Evolutionary conservation across 2,797 vertebrate species (phyloP).

Genomic region (Pitangus sulphuratus): DNA sequence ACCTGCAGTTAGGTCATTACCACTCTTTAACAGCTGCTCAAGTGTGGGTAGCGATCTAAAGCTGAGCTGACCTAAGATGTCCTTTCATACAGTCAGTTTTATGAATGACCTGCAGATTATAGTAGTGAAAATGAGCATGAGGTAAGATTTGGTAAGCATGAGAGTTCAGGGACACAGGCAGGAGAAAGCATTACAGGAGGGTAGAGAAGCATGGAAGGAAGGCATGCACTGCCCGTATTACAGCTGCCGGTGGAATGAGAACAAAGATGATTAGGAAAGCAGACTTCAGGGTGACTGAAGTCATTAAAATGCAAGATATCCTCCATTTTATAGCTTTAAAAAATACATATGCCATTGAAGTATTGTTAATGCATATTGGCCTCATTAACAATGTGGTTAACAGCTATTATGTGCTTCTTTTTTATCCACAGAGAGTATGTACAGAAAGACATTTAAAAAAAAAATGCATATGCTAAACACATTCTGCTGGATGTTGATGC

Average conservation of each 20-base stretch:
- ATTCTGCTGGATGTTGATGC: neutral
- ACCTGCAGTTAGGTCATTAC: neutral
- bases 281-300: neutral
- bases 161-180: neutral
- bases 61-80: neutral
- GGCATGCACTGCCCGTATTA: neutral
- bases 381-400: neutral
- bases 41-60: neutral
- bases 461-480: neutral
- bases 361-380: neutral
- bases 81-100: neutral
- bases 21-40: neutral
- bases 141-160: neutral
- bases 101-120: neutral
- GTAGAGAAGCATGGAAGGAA: neutral
- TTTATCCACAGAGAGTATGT: neutral
- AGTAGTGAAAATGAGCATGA: neutral
- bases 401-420: neutral
- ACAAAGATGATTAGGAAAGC: neutral
- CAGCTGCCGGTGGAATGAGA: neutral
- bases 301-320: neutral
- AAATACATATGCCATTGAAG: neutral
- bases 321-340: neutral
- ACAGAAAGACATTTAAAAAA: neutral
- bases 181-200: neutral